Evolutionary conservation across 2,113 vertebrate genomes (phyloP).

Genomic region (Bufo bufo): DNA sequence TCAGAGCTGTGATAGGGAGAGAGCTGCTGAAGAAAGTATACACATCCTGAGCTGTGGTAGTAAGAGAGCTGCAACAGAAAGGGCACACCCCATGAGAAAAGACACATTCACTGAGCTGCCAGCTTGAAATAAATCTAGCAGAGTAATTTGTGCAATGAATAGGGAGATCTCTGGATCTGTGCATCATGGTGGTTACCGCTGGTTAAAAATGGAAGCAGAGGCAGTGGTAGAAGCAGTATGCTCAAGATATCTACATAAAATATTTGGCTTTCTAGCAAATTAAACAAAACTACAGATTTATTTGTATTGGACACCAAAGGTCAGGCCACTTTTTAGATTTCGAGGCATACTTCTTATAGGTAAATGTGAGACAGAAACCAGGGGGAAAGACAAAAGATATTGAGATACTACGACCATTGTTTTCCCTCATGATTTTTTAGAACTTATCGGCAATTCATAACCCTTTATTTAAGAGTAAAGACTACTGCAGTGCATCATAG

Average conservation of each 20-base stretch:
- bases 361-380: constrained; percentile 21
- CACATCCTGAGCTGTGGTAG: too few relatives aligned
- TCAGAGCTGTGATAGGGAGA: too few relatives aligned
- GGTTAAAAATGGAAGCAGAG: too few relatives aligned
- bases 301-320: constrained; percentile 45
- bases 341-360: neutral
- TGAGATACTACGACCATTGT: neutral
- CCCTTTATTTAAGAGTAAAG: constrained; percentile 21
- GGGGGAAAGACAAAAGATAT: constrained; percentile 26
- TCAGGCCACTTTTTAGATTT: neutral
- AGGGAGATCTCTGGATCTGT: too few relatives aligned
- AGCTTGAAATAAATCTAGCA: too few relatives aligned
- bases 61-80: too few relatives aligned
- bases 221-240: too few relatives aligned
- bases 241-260: neutral
- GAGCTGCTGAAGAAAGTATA: too few relatives aligned
- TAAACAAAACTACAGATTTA: constrained; percentile 41
- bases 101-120: too few relatives aligned
- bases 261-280: constrained; percentile 25
- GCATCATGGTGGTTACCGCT: too few relatives aligned
- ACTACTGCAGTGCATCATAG: constrained; percentile 13
- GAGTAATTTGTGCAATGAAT: too few relatives aligned
- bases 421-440: neutral
- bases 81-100: too few relatives aligned
- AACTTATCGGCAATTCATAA: constrained; percentile 17